Percentiles rank a stretch among this genome's conserved stretches.
These are phyloP conservation scores for Oncopodura yosiiana DNA, from an alignment of 1,140 invertebrate species.

Conservation along the genomic window DNA sequence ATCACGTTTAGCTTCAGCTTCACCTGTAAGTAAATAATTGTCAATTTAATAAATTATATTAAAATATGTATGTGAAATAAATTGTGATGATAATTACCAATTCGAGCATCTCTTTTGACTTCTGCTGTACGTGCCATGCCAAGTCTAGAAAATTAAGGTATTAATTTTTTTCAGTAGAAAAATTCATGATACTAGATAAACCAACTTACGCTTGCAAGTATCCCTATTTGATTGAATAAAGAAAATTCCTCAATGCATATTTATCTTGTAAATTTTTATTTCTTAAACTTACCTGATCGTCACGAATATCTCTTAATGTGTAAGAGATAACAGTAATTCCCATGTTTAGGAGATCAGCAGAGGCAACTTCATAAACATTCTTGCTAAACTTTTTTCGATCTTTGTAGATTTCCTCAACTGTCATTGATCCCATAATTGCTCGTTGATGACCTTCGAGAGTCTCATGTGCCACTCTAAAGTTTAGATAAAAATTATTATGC, in stretches of 20 bases:
- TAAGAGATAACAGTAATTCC: constrained; percentile 97
- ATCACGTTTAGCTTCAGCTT: constrained; percentile 83
- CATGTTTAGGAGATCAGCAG: constrained; percentile 84
- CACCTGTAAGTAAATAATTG: too few relatives aligned
- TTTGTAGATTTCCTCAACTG: constrained; percentile 98
- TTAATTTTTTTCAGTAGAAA: neutral
- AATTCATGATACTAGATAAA: too few relatives aligned
- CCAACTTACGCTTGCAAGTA: constrained; percentile 90
- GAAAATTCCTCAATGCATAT: neutral
- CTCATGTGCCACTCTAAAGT: constrained; percentile 85
- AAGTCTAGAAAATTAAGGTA: neutral
- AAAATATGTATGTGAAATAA: too few relatives aligned
- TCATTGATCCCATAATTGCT: constrained; percentile 98
- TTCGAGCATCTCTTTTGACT: constrained; percentile 89
- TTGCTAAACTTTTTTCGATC: constrained; percentile 98
- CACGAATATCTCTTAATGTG: constrained; percentile 92
- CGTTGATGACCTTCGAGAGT: constrained; percentile 95
- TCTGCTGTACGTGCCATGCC: constrained; percentile 69
- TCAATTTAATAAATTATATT: too few relatives aligned
- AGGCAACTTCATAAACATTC: constrained; percentile 14
- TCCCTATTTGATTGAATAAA: constrained; percentile 52
- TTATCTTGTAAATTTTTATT: too few relatives aligned
- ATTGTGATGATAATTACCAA: too few relatives aligned
- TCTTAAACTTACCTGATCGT: constrained; percentile 85
- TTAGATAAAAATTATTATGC: too few relatives aligned